Percentiles rank a stretch among this genome's conserved stretches.
phyloP scores from a whole-genome alignment of 37 sponge, comb jelly and placozoan genomes.

The Ianthella basta region DNA sequence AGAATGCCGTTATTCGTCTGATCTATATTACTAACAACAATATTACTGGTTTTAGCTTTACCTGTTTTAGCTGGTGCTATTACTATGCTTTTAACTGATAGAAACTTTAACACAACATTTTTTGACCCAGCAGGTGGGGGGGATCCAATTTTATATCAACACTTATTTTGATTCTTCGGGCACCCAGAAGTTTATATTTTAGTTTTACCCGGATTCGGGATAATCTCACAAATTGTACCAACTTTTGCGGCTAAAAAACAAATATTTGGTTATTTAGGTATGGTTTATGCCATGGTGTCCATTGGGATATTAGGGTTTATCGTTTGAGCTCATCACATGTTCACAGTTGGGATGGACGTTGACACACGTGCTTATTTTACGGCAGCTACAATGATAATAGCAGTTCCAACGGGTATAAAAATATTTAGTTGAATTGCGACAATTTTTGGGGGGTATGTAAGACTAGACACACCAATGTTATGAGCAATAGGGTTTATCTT shows the following conservation, averaged over 20 bases:
- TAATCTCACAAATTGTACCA: constrained; percentile 83
- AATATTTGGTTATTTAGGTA: constrained; percentile 89
- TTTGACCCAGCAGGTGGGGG: constrained; percentile 94
- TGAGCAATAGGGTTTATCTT: constrained; percentile 91
- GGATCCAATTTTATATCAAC: constrained; percentile 93
- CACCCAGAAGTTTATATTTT: constrained; percentile 91
- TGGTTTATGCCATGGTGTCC: constrained; percentile 91
- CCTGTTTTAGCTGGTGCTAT: constrained; percentile 93
- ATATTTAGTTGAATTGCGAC: constrained; percentile 91
- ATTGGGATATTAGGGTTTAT: constrained; percentile 92
- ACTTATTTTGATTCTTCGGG: constrained; percentile 93
- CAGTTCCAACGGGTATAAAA: constrained; percentile 89
- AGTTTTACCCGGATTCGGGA: constrained; percentile 89
- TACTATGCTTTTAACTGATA: constrained; percentile 88
- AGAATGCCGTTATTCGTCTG: constrained; percentile 87
- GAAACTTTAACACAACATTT: constrained; percentile 90
- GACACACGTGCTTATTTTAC: constrained; percentile 91
- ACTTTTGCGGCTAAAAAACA: constrained; percentile 79
- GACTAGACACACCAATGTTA: constrained; percentile 84
- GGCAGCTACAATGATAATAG: constrained; percentile 91
- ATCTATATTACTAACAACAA: constrained; percentile 79
- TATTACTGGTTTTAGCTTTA: constrained; percentile 81
- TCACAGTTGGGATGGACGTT: constrained; percentile 92
- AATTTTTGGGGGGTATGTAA: constrained; percentile 66
- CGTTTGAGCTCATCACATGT: constrained; percentile 92